Evolutionary conservation across 1,140 invertebrate genomes (phyloP), one percentile per base, ranked within the genome.

Genomic region (Cydia fagiglandana): DNA sequence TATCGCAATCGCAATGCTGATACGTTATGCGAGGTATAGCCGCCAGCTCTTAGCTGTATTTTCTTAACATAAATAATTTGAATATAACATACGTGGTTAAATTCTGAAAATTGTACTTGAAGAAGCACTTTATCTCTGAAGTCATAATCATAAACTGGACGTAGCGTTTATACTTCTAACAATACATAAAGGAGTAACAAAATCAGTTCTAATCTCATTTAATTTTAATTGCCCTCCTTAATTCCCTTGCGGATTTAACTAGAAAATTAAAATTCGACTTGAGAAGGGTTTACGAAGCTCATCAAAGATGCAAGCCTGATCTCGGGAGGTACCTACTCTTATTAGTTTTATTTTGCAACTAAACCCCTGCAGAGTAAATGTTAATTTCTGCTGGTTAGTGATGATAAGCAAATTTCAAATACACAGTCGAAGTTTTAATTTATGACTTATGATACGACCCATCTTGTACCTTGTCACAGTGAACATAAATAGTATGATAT

Each of bases 241-340:
- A 68, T 68, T 45, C 66, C 66, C 66, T 70, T 70, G 66, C 12
- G 66, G 34, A 70, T 70, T 41, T 70, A 45, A 70, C 66, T 45
- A 70, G 15, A 41, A 70, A 70, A 70, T 70, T 70, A 70, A 45
- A 70, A 70, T 70, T 70, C 30, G 20, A 70, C 66, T 70, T 34
- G 66, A 70, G 66, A 70, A 70, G 66, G 66, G 34, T 70, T 45
- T 41, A 38, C n/a, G 24, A n/a, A 38, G 66, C 66, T 70, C 66
- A 70, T 70, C n/a, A 70, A 70, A 70, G 10, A 38, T 70, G 34
- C 66, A 70, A 70, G 66, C 13, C n/a, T 38, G 34, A 38, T 41
- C 34, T 34, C n/a, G n/a, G 66, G 30, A 70, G 30, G 13, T 45
- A 70, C 30, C n/a, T 17, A 45, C 17, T 70, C 66, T 6, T 45